Conservation (phyloP, 2,888 invertebrate genomes). For the Pheosia tremula region DNA sequence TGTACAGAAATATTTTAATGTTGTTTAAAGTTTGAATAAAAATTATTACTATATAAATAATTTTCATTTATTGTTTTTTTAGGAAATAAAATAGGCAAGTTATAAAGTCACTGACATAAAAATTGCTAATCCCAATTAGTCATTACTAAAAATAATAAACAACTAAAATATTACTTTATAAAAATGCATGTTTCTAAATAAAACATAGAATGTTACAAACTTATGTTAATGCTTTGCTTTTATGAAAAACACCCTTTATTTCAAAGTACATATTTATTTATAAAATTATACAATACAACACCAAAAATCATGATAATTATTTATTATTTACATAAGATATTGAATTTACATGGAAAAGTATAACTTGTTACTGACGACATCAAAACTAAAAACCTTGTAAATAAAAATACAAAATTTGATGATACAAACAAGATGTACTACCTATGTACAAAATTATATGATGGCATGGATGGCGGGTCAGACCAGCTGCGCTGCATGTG, state of each 20-base stretch:
- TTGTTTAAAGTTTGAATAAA: conserved; percentile 37
- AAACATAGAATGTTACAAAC: no score
- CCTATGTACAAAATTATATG: no score
- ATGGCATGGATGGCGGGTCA: no score
- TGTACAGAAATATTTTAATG: conserved; percentile 16
- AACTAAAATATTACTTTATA: no score
- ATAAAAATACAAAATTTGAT: neutral
- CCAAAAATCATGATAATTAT: neutral
- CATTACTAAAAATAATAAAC: no score
- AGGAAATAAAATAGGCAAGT: neutral
- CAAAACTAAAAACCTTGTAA: neutral
- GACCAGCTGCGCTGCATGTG: no score
- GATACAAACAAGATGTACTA: neutral
- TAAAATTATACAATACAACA: neutral
- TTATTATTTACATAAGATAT: neutral
- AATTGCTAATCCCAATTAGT: no score
- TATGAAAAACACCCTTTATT: no score
- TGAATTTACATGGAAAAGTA: neutral
- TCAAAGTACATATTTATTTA: no score
- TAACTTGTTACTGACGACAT: neutral
- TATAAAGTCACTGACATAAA: no score
- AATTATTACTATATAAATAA: conserved; percentile 14
- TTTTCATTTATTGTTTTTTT: neutral
- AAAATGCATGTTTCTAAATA: no score
- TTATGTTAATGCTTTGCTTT: no score